A percentile compares a stretch with the other conserved stretches of the same genome.
Conservation (phyloP, 2,113 vertebrate species). For the Excalfactoria chinensis region DNA sequence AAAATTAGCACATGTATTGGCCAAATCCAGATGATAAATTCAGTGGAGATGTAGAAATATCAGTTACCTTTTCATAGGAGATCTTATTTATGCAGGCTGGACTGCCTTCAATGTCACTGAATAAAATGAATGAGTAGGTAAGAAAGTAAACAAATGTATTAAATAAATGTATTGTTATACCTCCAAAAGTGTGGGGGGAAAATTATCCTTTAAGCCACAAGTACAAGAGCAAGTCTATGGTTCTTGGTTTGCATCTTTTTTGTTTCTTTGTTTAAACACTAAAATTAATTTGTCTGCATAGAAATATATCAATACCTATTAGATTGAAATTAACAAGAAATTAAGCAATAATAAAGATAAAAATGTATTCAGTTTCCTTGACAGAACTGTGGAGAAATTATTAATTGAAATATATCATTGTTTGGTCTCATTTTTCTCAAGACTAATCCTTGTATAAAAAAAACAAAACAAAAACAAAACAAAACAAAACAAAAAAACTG, state of each 20-base stretch:
- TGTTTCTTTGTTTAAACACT: too few relatives aligned
- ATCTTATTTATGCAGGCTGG: not conserved
- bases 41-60: fast-evolving
- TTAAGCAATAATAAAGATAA: not conserved
- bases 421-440: not conserved
- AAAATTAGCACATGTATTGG: not conserved
- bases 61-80: not conserved
- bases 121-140: not conserved
- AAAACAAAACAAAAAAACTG: too few relatives aligned
- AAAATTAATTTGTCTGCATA: too few relatives aligned
- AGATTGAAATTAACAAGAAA: not conserved
- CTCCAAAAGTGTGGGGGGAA: not conserved
- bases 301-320: not conserved
- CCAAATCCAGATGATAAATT: not conserved
- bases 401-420: not conserved
- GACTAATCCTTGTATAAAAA: not conserved
- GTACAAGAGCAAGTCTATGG: not conserved
- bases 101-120: not conserved
- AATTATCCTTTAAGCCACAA: not conserved
- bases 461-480: too few relatives aligned
- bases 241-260: not conserved
- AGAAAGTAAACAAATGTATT: not conserved
- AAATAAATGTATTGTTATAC: too few relatives aligned
- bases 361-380: not conserved
- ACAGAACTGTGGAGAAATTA: not conserved